Evolutionary conservation across 2,888 invertebrate species (phyloP), one percentile per base, ranked within the genome.

Genomic region (Chouioia cunea): DNA sequence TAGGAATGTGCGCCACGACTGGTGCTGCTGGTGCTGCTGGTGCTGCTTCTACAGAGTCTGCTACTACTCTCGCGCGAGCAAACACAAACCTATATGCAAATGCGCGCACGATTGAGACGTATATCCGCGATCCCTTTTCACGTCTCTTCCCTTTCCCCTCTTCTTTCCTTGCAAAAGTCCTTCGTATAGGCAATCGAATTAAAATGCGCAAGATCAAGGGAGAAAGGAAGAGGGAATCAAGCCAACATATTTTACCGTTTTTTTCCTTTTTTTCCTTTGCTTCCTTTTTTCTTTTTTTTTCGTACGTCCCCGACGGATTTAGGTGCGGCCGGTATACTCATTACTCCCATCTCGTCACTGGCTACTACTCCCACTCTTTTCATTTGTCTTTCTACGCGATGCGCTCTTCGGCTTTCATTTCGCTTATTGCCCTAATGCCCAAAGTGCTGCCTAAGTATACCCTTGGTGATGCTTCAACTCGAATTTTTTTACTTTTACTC

Each of bases 21-120:
- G 48, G 20, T 54, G 22, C 52, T 20, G 6, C 27, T 18, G 15
- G 14, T 50, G 44, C 44, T 18, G 2, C 14, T 36, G 52, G 53
- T 6, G 54, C 18, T 62, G 69, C 69, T 22, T 22, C 18, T 58
- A 67, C 66, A 67, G 67, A 73, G n/a, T 64, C 43, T 22, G 12
- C 18, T 16, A 15, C 48, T 44, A 18, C 14, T 15, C 15, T 15
- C 15, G 48, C 15, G 48, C 4, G 48, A 48, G 48, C n/a, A n/a
- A n/a, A n/a, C n/a, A n/a, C n/a, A 27, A 27, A 27, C 27, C 27
- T 27, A 27, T 27, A 27, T 27, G 27, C 27, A 27, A 27, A 27
- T 27, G 27, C 27, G 27, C 52, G 3, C 54, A 2, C 27, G 54
- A 52, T 36, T 36, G 36, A 52, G 20, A 52, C 27, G 27, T 56